Percentiles rank a stretch among this genome's conserved stretches.
phyloP scores from a whole-genome alignment of 2,113 vertebrate genomes.

The Rhizomys pruinosus region DNA sequence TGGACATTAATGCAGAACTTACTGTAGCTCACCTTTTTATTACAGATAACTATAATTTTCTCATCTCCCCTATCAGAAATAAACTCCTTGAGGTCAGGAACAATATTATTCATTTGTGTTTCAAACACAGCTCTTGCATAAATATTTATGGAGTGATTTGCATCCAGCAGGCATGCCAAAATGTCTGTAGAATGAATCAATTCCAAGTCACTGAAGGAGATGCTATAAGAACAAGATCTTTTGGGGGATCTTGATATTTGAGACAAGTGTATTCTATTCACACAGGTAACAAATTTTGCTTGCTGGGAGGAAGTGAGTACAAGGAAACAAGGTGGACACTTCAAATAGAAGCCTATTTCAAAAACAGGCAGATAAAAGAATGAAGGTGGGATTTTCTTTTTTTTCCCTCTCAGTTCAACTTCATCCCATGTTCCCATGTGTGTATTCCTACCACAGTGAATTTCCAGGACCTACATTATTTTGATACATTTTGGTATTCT shows the following conservation, averaged over 20 bases:
- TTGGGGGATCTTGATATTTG: conserved; percentile 66
- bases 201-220: conserved; percentile 52
- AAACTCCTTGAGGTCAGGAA: conserved; percentile 73
- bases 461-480: background rate
- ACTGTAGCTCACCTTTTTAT: conserved; percentile 58
- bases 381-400: background rate
- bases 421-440: background rate
- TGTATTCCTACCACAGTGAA: background rate
- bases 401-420: background rate
- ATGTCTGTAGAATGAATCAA: conserved; percentile 69
- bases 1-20: conserved; percentile 60
- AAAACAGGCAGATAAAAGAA: conserved; percentile 20
- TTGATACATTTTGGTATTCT: conserved; percentile 7
- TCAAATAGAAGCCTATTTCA: conserved; percentile 50
- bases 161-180: conserved; percentile 58
- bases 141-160: conserved; percentile 77
- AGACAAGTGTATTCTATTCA: conserved; percentile 69
- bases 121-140: conserved; percentile 68
- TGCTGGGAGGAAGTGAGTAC: conserved; percentile 51
- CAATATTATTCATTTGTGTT: conserved; percentile 69
- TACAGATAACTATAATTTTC: conserved; percentile 64
- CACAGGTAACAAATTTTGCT: conserved; percentile 52
- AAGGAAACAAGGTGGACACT: conserved; percentile 56
- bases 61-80: conserved; percentile 66
- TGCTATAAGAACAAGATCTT: conserved; percentile 50